Conservation (phyloP, 1,140 invertebrate genomes). For the Cyclina sinensis region DNA sequence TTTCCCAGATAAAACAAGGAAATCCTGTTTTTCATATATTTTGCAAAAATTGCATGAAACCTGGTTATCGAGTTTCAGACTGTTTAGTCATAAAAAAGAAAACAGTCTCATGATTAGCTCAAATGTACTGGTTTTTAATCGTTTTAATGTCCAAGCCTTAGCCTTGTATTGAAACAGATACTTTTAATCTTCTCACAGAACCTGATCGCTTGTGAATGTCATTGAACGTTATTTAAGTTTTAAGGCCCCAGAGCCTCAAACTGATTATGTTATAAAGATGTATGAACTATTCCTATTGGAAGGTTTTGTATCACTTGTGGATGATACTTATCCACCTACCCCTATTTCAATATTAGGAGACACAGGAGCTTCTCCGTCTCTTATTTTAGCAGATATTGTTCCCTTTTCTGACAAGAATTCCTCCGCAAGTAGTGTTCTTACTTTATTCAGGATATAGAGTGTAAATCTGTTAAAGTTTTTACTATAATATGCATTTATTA, state of each 20-base stretch:
- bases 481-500: no score
- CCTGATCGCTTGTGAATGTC: no score
- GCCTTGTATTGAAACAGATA: slow-evolving; percentile 1
- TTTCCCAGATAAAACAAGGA: neutral
- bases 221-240: no score
- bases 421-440: no score
- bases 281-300: slow-evolving; percentile 20
- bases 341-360: neutral
- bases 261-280: neutral
- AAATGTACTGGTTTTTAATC: neutral
- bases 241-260: neutral
- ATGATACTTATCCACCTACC: neutral
- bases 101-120: neutral
- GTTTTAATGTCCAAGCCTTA: neutral
- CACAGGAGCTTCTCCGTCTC: slow-evolving; percentile 29
- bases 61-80: neutral
- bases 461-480: neutral
- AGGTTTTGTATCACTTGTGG: neutral
- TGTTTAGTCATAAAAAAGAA: no score
- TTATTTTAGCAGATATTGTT: neutral
- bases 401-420: neutral
- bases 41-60: neutral
- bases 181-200: neutral
- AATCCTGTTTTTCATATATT: neutral
- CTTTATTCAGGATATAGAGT: neutral